Conservation (phyloP, 1,140 invertebrate species). For the Gerris buenoi region DNA sequence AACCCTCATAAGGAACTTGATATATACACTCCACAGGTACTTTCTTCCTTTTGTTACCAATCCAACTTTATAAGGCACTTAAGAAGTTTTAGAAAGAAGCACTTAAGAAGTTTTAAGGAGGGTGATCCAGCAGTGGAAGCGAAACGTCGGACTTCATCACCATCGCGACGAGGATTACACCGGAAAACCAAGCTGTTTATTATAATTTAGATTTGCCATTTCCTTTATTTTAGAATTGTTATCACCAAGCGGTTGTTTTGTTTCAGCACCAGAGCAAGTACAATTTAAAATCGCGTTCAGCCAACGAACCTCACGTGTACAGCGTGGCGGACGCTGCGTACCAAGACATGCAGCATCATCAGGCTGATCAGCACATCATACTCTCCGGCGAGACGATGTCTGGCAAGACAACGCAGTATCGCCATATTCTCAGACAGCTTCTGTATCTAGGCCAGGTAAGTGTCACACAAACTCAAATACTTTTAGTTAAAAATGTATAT, state of each 20-base stretch:
- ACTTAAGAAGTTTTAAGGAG: too few relatives aligned
- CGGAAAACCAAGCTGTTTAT: too few relatives aligned
- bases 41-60: too few relatives aligned
- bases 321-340: constrained; percentile 72
- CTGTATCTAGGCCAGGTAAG: constrained; percentile 43
- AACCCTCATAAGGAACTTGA: constrained; percentile 64
- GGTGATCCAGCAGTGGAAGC: too few relatives aligned
- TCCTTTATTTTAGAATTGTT: too few relatives aligned
- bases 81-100: too few relatives aligned
- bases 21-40: constrained; percentile 37
- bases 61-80: too few relatives aligned
- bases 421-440: constrained; percentile 57
- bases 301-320: constrained; percentile 81
- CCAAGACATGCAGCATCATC: constrained; percentile 68
- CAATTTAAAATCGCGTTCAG: constrained; percentile 66
- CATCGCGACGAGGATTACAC: too few relatives aligned
- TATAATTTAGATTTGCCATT: too few relatives aligned
- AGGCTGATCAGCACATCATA: constrained; percentile 64
- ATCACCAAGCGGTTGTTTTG: too few relatives aligned
- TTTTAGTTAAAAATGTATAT: too few relatives aligned
- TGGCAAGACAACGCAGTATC: constrained; percentile 64
- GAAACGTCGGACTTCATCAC: too few relatives aligned
- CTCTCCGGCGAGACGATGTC: constrained; percentile 70
- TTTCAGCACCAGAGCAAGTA: constrained; percentile 66
- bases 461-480: not conserved